Conservation (phyloP, 37 sponge, comb jelly and placozoan species). For the Agelas oroides region DNA sequence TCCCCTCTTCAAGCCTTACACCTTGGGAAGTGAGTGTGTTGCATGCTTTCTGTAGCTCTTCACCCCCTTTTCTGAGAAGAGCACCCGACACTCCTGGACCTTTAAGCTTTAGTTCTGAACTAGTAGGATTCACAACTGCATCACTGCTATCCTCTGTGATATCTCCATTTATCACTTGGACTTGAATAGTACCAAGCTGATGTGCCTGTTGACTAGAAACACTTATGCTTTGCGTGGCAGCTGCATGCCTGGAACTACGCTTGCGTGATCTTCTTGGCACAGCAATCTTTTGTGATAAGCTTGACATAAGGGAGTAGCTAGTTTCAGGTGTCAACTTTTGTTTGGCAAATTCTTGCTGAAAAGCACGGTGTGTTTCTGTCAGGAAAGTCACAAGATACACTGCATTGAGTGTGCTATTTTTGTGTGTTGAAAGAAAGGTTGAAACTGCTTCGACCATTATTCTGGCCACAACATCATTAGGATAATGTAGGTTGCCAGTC, state of each 20-base stretch:
- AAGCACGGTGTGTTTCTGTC: conserved; percentile 17
- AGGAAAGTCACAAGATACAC: conserved; percentile 52
- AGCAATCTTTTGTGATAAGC: no score
- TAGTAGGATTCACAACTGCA: conserved; percentile 67
- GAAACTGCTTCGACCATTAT: conserved; percentile 29
- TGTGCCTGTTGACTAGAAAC: no score
- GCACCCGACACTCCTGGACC: conserved; percentile 61
- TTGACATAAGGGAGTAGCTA: no score
- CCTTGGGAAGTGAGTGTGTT: background rate
- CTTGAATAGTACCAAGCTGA: background rate
- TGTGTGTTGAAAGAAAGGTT: background rate
- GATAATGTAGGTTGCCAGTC: conserved; percentile 57
- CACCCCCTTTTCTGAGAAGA: conserved; percentile 59
- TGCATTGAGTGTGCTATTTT: background rate
- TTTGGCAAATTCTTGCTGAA: conserved; percentile 6
- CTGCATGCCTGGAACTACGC: no score
- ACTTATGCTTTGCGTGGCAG: no score
- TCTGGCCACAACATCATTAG: conserved; percentile 42
- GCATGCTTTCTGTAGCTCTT: conserved; percentile 38
- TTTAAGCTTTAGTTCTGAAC: conserved; percentile 15
- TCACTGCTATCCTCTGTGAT: conserved; percentile 50
- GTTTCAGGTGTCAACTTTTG: no score
- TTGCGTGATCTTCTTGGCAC: no score
- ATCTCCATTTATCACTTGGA: conserved; percentile 61
- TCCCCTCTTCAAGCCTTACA: conserved; percentile 25